A percentile compares a stretch with the other conserved stretches of the same genome.
Conservation (phyloP, 2,888 invertebrate genomes). For the Margaritifera margaritifera region DNA sequence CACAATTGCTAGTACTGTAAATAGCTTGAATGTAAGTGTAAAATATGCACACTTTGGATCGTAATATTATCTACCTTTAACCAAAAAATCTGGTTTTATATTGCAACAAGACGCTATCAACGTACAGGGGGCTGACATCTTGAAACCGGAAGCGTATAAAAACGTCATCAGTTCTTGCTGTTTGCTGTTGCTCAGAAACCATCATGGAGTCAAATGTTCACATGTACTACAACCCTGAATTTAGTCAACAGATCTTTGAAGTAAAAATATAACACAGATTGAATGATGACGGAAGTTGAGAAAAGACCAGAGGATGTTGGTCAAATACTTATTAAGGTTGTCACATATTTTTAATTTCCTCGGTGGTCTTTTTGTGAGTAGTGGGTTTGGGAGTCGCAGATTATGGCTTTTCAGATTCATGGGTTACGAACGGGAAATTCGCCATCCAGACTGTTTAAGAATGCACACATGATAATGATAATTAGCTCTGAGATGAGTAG, state of each 20-base stretch:
- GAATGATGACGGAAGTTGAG: constrained; percentile 60
- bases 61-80: constrained; percentile 42
- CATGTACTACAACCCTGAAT: neutral
- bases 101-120: constrained; percentile 55
- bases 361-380: too few relatives aligned
- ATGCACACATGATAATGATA: too few relatives aligned
- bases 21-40: too few relatives aligned
- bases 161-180: constrained; percentile 53
- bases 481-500: too few relatives aligned
- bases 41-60: too few relatives aligned
- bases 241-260: neutral
- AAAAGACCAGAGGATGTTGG: constrained; percentile 67
- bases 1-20: too few relatives aligned
- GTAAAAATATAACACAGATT: neutral
- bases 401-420: too few relatives aligned
- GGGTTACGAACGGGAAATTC: too few relatives aligned
- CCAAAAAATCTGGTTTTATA: constrained; percentile 41
- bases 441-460: too few relatives aligned
- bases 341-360: too few relatives aligned
- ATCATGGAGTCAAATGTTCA: constrained; percentile 11
- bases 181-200: constrained; percentile 46
- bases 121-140: constrained; percentile 59
- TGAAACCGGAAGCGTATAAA: constrained; percentile 42
- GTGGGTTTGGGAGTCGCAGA: too few relatives aligned
- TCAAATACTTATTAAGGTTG: constrained; percentile 68